Evolutionary conservation across 2,797 vertebrate species (phyloP).

Genomic region (Sebastes baramenuke): DNA sequence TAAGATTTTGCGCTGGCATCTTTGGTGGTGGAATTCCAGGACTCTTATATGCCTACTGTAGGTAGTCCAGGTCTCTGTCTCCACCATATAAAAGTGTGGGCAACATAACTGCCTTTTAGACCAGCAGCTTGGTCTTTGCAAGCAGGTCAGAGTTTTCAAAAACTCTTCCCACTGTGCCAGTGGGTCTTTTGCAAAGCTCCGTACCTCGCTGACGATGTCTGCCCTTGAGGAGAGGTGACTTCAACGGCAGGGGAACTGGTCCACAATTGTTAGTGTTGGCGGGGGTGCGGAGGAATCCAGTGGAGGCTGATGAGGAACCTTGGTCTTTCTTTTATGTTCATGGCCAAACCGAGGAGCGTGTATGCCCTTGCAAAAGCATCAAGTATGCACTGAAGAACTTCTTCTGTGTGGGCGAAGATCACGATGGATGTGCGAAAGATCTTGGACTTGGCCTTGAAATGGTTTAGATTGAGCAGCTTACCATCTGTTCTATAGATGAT

Average conservation of each 20-base stretch:
- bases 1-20: background rate
- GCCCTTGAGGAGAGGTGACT: background rate
- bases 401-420: no score
- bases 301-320: no score
- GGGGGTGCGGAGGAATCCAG: no score
- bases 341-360: no score
- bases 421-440: background rate
- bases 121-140: background rate
- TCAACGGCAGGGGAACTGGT: background rate
- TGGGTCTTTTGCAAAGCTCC: no score
- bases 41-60: background rate
- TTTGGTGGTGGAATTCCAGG: background rate
- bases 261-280: background rate
- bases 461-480: background rate
- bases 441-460: rapidly evolving
- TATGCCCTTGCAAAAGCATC: no score
- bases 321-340: no score
- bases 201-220: no score
- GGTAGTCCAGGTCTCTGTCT: background rate
- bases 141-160: background rate
- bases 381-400: no score
- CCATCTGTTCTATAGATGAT: no score
- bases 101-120: background rate
- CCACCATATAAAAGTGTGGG: background rate
- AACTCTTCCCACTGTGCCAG: background rate